These are phyloP conservation scores for Charina bottae DNA, from an alignment of 2,113 vertebrate species.

Conservation along the genomic window DNA sequence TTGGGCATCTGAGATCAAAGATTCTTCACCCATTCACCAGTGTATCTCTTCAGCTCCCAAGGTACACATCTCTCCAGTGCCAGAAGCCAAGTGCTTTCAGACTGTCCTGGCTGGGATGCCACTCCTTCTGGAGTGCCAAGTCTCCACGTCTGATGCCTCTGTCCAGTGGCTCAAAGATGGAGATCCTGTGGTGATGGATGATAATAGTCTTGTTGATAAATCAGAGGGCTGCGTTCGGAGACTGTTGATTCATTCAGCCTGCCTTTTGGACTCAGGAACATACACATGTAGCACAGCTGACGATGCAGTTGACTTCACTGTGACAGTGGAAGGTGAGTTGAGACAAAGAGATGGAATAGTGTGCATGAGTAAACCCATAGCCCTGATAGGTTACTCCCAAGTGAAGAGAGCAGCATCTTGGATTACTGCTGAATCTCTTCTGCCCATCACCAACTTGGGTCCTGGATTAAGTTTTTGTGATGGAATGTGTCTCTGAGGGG, in stretches of 20 bases:
- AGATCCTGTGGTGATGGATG: slow-evolving; percentile 68
- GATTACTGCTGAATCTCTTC: background rate
- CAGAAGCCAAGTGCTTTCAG: background rate
- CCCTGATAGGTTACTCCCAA: background rate
- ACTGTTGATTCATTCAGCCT: slow-evolving; percentile 66
- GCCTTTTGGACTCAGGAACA: slow-evolving; percentile 64
- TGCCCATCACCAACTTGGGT: background rate
- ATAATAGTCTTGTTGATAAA: slow-evolving; percentile 66
- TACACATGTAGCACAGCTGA: slow-evolving; percentile 74
- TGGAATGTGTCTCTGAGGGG: too few relatives aligned
- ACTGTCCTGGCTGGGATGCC: slow-evolving; percentile 50
- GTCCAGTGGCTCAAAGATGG: slow-evolving; percentile 75
- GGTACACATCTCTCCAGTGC: background rate
- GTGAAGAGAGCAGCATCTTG: background rate
- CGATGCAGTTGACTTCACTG: slow-evolving; percentile 69
- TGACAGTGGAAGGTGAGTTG: slow-evolving; percentile 75
- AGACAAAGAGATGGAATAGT: background rate
- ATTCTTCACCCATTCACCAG: background rate
- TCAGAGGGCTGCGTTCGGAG: slow-evolving; percentile 69
- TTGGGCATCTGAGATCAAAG: background rate
- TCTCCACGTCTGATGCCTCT: slow-evolving; percentile 65
- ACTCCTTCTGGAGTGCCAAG: slow-evolving; percentile 68
- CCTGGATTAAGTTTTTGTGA: background rate
- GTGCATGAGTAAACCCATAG: background rate
- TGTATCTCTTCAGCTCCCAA: slow-evolving; percentile 22